Conservation (phyloP, 2,888 invertebrate species). For the Drosophila leonis region DNA sequence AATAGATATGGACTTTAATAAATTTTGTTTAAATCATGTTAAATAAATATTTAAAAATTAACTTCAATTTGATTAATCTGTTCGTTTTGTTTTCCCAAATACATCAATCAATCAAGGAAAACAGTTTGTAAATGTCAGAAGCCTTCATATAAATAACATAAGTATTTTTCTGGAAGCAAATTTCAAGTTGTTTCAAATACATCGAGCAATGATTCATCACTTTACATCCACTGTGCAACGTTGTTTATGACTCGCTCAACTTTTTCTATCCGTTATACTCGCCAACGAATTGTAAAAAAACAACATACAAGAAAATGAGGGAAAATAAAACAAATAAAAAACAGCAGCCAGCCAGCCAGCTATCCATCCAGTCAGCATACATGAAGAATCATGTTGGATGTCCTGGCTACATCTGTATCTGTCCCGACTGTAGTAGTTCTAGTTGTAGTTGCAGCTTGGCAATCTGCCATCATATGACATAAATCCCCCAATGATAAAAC, state of each 20-base stretch:
- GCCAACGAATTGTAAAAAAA: slow-evolving; percentile 66
- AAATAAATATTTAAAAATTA: background rate
- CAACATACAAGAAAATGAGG: slow-evolving; percentile 45
- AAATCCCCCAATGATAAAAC: slow-evolving; percentile 75
- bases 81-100: too few species aligned
- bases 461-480: slow-evolving; percentile 79
- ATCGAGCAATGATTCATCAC: background rate
- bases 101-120: background rate
- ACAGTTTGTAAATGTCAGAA: background rate
- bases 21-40: too few species aligned
- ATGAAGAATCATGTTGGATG: slow-evolving; percentile 46
- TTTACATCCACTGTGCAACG: slow-evolving; percentile 51
- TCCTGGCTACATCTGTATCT: slow-evolving; percentile 4
- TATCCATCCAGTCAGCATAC: slow-evolving; percentile 26
- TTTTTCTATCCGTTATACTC: slow-evolving; percentile 66
- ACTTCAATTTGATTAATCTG: background rate
- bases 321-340: slow-evolving; percentile 51
- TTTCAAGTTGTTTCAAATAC: background rate
- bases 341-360: slow-evolving; percentile 20
- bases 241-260: slow-evolving; percentile 53
- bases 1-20: too few species aligned
- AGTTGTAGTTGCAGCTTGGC: slow-evolving; percentile 72
- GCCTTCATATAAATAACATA: background rate
- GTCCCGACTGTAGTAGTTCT: slow-evolving; percentile 18
- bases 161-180: background rate